Conservation (phyloP, 2,888 invertebrate genomes). For the Apotomis turbidana region DNA sequence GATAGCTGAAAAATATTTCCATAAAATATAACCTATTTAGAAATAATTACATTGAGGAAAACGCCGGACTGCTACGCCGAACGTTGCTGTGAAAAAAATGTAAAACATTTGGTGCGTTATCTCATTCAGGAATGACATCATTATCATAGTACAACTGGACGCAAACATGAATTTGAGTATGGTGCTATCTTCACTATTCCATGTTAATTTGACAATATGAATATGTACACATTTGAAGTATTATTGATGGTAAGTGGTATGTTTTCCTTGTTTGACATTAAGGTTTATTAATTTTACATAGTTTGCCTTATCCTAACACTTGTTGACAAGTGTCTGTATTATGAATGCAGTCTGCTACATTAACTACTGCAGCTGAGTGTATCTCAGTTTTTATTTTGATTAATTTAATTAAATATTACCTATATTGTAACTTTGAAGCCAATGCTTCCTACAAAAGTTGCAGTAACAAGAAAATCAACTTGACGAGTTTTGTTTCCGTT, state of each 20-base stretch:
- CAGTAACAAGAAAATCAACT: too few species aligned
- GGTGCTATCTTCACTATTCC: background rate
- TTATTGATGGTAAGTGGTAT: constrained; percentile 7
- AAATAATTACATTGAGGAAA: background rate
- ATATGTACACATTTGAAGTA: constrained; percentile 1
- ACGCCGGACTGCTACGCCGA: background rate
- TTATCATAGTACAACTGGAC: constrained; percentile 20
- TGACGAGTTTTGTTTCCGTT: too few species aligned
- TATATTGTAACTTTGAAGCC: too few species aligned
- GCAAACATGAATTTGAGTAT: background rate
- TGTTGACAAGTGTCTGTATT: background rate
- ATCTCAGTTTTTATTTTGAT: too few species aligned
- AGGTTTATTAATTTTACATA: background rate
- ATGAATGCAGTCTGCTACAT: background rate
- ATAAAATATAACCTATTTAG: constrained; percentile 18
- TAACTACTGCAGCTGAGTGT: background rate
- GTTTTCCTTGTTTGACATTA: constrained; percentile 23
- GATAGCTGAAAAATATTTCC: constrained; percentile 12
- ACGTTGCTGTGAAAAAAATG: background rate
- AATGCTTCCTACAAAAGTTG: too few species aligned
- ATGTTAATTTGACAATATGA: background rate
- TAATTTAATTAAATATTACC: too few species aligned
- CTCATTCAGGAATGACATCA: constrained; percentile 30
- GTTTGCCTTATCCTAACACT: background rate
- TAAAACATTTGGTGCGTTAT: constrained; percentile 23